Evolutionary conservation across 2,113 vertebrate species (phyloP), one percentile per base, ranked within the genome.

Genomic region (Chionodraco myersi): DNA sequence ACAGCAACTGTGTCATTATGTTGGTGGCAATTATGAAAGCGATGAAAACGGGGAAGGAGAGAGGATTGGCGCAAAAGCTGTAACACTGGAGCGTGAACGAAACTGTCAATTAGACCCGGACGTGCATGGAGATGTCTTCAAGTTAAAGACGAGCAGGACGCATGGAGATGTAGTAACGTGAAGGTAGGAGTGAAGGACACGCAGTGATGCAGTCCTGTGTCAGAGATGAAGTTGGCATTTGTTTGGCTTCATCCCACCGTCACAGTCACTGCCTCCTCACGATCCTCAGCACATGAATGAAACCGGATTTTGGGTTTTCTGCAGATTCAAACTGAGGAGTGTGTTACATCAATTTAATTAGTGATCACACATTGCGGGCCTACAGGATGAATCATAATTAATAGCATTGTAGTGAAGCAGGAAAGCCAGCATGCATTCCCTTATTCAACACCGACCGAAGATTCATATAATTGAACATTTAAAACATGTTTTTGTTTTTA

Each of bases 1-100:
- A 94, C 89, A 89, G 94, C 93, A 95, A 96, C 95, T 91, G 92
- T 95, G 92, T 95, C 94, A 94, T 95, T 95, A 95, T 94, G 92
- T 92, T 93, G 91, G 90, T 94, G 93, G 93, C 94, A 94, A 94
- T 94, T 93, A 93, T 95, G 92, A 93, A 92, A 94, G 92, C 88
- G 83, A 90, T 91, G 91, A 92, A 93, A 94, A 90, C 84, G 79
- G 88, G 86, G 84, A 79, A 81, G 89, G 84, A 86, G 85, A 81
- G 83, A 82, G 82, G 87, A 86, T 77, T 90, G 87, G 90, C 69
- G 88, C 87, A 91, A 87, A 86, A 84, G 86, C 88, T 85, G 56
- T 57, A 81, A 85, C 82, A 83, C 85, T 82, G 90, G 69, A 80
- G 90, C 85, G 77, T 83, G 88, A 89, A 85, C 75, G 67, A 90